A percentile compares a stretch with the other conserved stretches of the same genome.
These are phyloP conservation scores for Noctua janthe DNA, from an alignment of 2,888 invertebrate species.

Conservation along the genomic window DNA sequence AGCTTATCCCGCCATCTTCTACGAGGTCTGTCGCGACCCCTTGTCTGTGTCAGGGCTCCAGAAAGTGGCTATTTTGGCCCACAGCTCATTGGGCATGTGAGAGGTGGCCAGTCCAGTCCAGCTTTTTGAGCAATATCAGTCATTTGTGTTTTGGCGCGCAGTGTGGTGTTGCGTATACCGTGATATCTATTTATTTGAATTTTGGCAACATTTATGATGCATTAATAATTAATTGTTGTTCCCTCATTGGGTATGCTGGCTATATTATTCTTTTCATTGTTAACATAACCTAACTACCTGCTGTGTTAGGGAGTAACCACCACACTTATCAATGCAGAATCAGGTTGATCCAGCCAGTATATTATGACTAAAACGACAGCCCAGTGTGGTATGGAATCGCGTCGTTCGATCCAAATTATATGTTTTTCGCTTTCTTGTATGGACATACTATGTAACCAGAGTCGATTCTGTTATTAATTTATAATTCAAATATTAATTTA, in stretches of 20 bases:
- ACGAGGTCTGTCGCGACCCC: no score
- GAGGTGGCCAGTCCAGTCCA: no score
- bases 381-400: fast-evolving
- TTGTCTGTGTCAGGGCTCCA: no score
- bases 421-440: background rate
- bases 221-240: background rate
- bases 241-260: background rate
- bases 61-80: no score
- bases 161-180: no score
- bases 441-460: background rate
- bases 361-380: background rate
- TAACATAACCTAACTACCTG: background rate
- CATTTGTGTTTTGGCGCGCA: no score
- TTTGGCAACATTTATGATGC: background rate
- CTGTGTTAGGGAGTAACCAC: background rate
- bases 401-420: background rate
- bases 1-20: no score
- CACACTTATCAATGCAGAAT: background rate
- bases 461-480: background rate
- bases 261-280: background rate
- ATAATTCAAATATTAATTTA: background rate
- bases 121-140: no score
- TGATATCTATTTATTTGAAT: background rate
- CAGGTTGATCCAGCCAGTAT: background rate
- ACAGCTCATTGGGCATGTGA: no score